phyloP scores from a whole-genome alignment of 2,888 invertebrate species.

The Plemyria rubiginata region DNA sequence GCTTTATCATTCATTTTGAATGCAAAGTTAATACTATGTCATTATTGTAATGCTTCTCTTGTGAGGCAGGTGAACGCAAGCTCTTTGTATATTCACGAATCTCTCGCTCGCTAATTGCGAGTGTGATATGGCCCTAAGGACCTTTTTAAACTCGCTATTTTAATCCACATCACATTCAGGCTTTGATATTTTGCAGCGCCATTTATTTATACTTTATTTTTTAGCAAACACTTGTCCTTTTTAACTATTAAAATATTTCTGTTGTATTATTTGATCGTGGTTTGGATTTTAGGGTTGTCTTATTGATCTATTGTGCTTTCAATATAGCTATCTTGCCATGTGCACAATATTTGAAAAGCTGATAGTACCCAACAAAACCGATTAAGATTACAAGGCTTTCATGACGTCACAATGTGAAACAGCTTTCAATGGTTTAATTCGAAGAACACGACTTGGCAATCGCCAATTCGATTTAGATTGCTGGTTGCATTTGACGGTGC shows the following conservation, averaged over 20 bases:
- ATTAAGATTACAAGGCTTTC: not conserved
- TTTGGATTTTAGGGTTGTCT: not conserved
- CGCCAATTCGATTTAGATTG: conserved; percentile 9
- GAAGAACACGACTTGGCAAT: conserved; percentile 8
- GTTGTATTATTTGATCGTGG: not conserved
- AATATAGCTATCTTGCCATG: too few species aligned
- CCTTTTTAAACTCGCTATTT: conserved; percentile 6
- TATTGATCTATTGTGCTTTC: too few species aligned
- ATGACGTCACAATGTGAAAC: not conserved
- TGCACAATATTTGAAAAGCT: too few species aligned
- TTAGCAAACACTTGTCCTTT: not conserved
- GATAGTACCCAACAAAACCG: not conserved
- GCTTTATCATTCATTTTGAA: not conserved
- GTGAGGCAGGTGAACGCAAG: not conserved
- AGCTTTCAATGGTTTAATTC: not conserved
- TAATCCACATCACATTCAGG: not conserved
- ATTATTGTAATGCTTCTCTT: not conserved
- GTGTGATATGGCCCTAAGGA: not conserved
- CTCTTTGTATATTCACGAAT: not conserved
- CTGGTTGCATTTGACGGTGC: conserved; percentile 12
- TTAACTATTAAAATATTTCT: not conserved
- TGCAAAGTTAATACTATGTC: not conserved
- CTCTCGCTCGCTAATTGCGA: not conserved
- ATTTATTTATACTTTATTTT: not conserved
- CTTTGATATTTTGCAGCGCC: not conserved